phyloP scores from a whole-genome alignment of 2,113 vertebrate species.

The Leucopternis melanops region DNA sequence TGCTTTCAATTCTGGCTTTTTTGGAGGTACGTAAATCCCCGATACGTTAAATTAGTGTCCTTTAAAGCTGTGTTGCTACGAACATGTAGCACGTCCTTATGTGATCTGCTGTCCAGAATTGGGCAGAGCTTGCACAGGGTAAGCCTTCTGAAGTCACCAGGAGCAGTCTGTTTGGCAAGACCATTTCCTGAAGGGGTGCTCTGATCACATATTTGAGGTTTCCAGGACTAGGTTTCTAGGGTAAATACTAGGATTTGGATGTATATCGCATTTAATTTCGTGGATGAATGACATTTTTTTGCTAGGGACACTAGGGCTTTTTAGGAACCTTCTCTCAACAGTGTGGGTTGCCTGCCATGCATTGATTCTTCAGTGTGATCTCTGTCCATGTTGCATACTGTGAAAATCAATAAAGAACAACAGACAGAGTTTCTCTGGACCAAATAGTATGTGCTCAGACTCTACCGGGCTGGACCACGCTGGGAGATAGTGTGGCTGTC shows the following conservation, averaged over 20 bases:
- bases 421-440: background rate
- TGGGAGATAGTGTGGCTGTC: background rate
- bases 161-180: background rate
- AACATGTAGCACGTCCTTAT: background rate
- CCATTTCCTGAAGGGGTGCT: background rate
- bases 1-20: background rate
- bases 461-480: background rate
- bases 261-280: background rate
- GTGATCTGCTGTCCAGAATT: background rate
- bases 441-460: background rate
- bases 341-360: background rate
- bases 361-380: background rate
- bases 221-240: background rate
- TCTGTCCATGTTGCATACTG: background rate
- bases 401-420: background rate
- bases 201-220: background rate
- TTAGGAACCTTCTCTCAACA: background rate
- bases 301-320: background rate
- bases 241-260: background rate
- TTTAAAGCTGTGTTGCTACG: background rate
- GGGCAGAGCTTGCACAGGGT: background rate
- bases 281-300: background rate
- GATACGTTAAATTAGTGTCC: background rate
- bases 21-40: background rate
- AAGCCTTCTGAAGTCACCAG: background rate